Evolutionary conservation across 2,797 vertebrate genomes (phyloP).

Genomic region (Oreochromis grahami): DNA sequence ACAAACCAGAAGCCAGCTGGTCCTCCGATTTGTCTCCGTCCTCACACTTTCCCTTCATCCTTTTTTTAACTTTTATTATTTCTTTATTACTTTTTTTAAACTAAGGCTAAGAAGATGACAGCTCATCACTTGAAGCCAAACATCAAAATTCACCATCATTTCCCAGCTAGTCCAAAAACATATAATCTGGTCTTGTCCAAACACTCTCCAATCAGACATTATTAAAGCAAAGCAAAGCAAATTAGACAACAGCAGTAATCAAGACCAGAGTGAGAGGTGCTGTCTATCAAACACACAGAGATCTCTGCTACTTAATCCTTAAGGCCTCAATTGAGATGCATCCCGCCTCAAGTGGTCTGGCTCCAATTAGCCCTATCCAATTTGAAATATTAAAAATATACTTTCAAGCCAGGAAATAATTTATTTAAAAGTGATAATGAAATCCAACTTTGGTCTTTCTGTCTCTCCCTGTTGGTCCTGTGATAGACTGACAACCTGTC

Average conservation of each 20-base stretch:
- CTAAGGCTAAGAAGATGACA: neutral
- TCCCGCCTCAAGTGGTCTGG: neutral
- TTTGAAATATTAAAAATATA: neutral
- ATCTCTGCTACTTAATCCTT: neutral
- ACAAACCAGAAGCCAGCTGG: neutral
- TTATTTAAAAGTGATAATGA: neutral
- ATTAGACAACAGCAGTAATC: slow-evolving; percentile 25
- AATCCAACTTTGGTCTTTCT: neutral
- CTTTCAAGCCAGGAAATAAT: neutral
- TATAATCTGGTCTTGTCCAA: neutral
- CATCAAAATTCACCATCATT: neutral
- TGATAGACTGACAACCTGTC: accelerated
- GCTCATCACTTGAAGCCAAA: neutral
- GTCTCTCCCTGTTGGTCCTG: neutral
- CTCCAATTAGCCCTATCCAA: neutral
- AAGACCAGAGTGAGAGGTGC: neutral
- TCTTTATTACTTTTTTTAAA: neutral
- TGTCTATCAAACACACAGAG: neutral
- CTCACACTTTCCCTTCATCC: neutral
- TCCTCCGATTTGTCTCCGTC: neutral
- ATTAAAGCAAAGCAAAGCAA: neutral
- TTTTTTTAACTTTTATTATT: neutral
- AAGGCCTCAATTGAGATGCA: neutral
- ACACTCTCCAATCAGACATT: neutral
- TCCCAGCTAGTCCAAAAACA: neutral